These are phyloP conservation scores for Ondatra zibethicus DNA, from an alignment of 2,113 vertebrate genomes.

Conservation along the genomic window DNA sequence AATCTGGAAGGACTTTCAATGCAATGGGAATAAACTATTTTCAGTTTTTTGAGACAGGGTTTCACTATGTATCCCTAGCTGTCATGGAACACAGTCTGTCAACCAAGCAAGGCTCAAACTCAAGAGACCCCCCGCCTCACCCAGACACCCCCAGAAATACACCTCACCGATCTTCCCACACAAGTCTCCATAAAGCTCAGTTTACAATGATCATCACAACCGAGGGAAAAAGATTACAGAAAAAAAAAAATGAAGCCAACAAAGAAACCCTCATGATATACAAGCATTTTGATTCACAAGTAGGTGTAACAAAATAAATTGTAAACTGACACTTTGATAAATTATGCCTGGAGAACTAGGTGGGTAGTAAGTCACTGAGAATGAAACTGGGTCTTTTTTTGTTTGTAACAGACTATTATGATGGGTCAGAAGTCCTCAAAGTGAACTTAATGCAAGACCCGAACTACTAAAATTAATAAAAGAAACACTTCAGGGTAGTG, in stretches of 20 bases:
- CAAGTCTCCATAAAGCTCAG: background rate
- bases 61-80: background rate
- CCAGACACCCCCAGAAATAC: background rate
- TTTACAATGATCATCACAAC: background rate
- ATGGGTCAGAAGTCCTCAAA: too few species aligned
- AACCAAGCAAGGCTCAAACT: too few species aligned
- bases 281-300: background rate
- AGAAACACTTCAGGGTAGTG: background rate
- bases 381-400: background rate
- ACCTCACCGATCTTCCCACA: background rate
- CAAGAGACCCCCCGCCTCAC: too few species aligned
- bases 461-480: background rate
- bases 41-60: background rate
- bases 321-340: background rate
- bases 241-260: background rate
- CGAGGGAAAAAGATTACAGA: background rate
- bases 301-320: background rate
- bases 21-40: background rate
- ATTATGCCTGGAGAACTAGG: background rate
- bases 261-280: background rate
- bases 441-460: background rate
- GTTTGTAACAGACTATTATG: too few species aligned
- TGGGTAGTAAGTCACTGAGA: background rate
- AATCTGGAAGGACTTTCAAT: background rate
- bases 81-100: too few species aligned